These are phyloP conservation scores for Sebastes matsubarae DNA, from an alignment of 2,797 vertebrate genomes.

Conservation along the genomic window DNA sequence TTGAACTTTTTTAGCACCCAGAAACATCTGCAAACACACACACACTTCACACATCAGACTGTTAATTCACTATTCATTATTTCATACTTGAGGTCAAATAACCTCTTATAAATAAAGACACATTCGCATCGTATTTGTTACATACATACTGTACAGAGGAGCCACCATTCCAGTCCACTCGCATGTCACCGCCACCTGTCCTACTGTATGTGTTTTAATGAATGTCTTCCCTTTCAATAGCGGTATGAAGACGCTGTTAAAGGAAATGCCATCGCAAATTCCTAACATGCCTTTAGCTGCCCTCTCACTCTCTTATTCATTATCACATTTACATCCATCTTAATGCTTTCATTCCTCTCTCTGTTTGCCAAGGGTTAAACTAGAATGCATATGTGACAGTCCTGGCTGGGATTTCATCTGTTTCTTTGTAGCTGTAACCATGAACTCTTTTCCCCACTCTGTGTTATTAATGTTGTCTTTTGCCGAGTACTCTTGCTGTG, in stretches of 20 bases:
- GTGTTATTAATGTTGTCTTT: conserved; percentile 65
- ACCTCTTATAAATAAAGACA: conserved; percentile 31
- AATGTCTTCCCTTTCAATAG: conserved; percentile 76
- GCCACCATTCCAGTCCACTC: conserved; percentile 49
- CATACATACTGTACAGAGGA: conserved; percentile 29
- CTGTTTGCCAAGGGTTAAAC: conserved; percentile 66
- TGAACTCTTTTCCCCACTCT: conserved; percentile 35
- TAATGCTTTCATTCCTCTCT: conserved; percentile 70
- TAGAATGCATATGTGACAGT: conserved; percentile 62
- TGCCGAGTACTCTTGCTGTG: conserved; percentile 57
- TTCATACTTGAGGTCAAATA: conserved; percentile 47
- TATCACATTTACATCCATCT: conserved; percentile 40
- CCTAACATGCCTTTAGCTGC: conserved; percentile 62
- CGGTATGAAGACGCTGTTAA: conserved; percentile 59
- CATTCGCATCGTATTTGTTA: conserved; percentile 33
- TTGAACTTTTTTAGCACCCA: conserved; percentile 41
- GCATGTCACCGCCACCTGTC: conserved; percentile 65
- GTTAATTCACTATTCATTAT: conserved; percentile 37
- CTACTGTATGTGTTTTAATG: conserved; percentile 62
- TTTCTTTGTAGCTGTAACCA: conserved; percentile 58
- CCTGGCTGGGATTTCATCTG: conserved; percentile 62
- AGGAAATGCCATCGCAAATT: conserved; percentile 63
- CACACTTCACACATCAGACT: conserved; percentile 35
- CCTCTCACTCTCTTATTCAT: conserved; percentile 49
- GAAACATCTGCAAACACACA: conserved; percentile 41